phyloP scores from a whole-genome alignment of 2,888 invertebrate genomes.

The Autographa pulchrina region DNA sequence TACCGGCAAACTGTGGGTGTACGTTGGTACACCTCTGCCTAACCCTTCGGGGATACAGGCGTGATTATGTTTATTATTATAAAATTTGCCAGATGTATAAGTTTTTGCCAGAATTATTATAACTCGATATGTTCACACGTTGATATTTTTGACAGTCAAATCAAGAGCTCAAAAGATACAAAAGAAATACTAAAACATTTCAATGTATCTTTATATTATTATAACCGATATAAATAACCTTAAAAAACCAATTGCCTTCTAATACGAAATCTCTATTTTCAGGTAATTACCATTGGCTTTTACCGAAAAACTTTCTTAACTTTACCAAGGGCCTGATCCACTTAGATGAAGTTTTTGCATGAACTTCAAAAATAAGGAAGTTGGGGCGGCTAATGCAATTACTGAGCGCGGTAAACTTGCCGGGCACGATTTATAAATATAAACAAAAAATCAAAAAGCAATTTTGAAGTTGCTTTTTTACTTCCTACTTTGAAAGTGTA shows the following conservation, averaged over 20 bases:
- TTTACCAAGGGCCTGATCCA: conserved; percentile 70
- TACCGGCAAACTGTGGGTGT: too few species aligned
- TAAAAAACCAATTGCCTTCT: conserved; percentile 48
- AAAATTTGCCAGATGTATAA: too few species aligned
- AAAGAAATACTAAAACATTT: too few species aligned
- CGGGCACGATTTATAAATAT: conserved; percentile 58
- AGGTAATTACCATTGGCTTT: conserved; percentile 67
- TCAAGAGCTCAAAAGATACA: not conserved
- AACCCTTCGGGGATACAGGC: too few species aligned
- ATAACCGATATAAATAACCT: conserved; percentile 32
- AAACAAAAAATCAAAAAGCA: conserved; percentile 63
- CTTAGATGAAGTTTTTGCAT: conserved; percentile 71
- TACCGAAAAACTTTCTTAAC: conserved; percentile 66
- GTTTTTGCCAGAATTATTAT: too few species aligned
- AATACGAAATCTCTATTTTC: conserved; percentile 61
- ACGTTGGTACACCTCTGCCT: too few species aligned
- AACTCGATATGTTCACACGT: too few species aligned
- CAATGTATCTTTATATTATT: not conserved
- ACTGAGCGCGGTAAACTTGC: conserved; percentile 63
- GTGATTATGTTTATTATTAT: too few species aligned
- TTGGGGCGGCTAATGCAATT: conserved; percentile 74
- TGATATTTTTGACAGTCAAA: too few species aligned
- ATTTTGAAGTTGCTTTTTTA: conserved; percentile 49
- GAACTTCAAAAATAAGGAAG: conserved; percentile 77
- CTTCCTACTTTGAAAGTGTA: conserved; percentile 18